Conservation (phyloP, 92 coral and sea anemone species). For the Meandrina meandrites region DNA sequence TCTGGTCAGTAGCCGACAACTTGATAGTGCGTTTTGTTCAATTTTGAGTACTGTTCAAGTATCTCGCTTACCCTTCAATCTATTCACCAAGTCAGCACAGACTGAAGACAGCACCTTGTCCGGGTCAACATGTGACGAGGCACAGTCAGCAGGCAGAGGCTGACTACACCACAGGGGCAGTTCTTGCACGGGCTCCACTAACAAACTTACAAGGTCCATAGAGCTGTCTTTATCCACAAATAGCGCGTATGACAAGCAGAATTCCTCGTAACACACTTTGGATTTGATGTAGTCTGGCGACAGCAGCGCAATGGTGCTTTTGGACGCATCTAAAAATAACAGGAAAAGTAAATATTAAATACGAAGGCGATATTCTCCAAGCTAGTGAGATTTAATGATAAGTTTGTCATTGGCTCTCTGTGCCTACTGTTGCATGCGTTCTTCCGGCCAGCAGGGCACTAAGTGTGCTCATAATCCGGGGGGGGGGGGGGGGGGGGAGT, state of each 20-base stretch:
- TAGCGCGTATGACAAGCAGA: conserved; percentile 78
- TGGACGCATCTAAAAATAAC: conserved; percentile 64
- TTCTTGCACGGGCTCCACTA: conserved; percentile 75
- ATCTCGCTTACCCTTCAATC: conserved; percentile 37
- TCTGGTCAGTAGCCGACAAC: no score
- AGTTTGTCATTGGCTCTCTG: no score
- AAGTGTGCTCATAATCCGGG: no score
- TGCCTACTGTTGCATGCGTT: no score
- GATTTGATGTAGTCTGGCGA: conserved; percentile 89
- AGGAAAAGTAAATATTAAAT: neutral
- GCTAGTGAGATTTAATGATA: no score
- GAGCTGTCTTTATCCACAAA: conserved; percentile 62
- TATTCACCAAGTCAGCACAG: conserved; percentile 53
- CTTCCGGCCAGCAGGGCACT: no score
- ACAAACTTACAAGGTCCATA: conserved; percentile 64
- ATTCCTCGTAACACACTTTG: conserved; percentile 90
- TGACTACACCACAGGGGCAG: conserved; percentile 75
- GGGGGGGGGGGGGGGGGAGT: no score
- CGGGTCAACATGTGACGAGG: conserved; percentile 33
- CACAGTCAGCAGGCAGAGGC: conserved; percentile 82
- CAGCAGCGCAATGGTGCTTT: conserved; percentile 70
- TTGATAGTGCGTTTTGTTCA: no score
- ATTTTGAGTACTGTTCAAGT: neutral
- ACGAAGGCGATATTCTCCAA: no score
- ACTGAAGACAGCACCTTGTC: conserved; percentile 42